Evolutionary conservation across 2,797 vertebrate species (phyloP).

Genomic region (Somateria mollissima): DNA sequence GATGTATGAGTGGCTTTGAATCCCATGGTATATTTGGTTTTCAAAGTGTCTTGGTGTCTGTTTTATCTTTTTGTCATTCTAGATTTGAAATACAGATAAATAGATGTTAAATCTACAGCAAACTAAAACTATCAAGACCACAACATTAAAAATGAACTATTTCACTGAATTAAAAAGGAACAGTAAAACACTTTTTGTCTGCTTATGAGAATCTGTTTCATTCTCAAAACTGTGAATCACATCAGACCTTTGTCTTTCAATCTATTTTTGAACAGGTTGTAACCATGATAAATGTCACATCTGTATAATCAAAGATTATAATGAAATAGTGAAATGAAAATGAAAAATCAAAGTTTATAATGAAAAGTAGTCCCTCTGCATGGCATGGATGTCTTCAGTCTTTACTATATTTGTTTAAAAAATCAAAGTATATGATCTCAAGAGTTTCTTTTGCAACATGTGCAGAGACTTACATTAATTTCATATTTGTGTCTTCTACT

Average conservation of each 20-base stretch:
- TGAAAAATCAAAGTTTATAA: not conserved
- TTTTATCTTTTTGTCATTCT: not conserved
- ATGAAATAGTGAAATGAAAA: too few relatives aligned
- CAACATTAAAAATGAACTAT: too few relatives aligned
- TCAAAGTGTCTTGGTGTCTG: not conserved
- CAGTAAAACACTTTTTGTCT: not conserved
- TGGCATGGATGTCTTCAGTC: not conserved
- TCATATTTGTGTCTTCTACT: not conserved
- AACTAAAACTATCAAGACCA: not conserved
- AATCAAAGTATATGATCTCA: not conserved
- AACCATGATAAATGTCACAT: not conserved
- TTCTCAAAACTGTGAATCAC: not conserved
- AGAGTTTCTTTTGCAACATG: conserved; percentile 5
- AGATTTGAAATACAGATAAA: not conserved
- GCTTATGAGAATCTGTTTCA: not conserved
- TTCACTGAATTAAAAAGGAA: not conserved
- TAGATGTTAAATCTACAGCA: not conserved
- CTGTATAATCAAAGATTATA: not conserved
- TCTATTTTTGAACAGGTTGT: not conserved
- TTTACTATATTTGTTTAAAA: conserved; percentile 14
- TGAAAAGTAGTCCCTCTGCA: not conserved
- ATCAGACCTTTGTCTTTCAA: not conserved
- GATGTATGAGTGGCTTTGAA: not conserved
- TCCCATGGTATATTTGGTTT: not conserved
- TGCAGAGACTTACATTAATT: conserved; percentile 21